Evolutionary conservation across 2,888 invertebrate species (phyloP), one percentile per base, ranked within the genome.

Genomic region (Hypena proboscidalis): DNA sequence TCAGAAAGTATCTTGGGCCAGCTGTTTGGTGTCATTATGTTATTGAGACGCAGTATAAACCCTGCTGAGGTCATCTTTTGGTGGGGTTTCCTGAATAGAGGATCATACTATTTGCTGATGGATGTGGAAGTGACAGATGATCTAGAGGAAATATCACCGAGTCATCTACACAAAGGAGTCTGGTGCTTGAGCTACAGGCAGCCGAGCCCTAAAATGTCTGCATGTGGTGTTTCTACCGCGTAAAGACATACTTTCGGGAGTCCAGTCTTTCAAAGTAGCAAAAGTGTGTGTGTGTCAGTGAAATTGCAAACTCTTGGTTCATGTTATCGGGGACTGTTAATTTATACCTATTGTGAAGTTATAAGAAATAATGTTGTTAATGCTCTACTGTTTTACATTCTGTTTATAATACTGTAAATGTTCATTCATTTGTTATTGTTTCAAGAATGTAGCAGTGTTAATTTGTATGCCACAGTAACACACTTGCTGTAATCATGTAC

Each of bases 401-500:
- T 31, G 13, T 27, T 57, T 55, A 44, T 60, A 42, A 32, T 48
- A 29, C 37, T 59, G 37, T 54, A 47, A 62, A 56, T 58, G 37
- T 55, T 58, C 33, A 48, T 51, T 59, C 46, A 37, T 30, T 55
- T 59, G 43, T 42, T 58, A 42, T 54, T 66, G 47, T 44, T 44
- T 34, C 37, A 13, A 38, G 41, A 47, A 37, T 50, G 37, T 58
- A 51, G 37, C 55, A 60, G 54, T 38, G 52, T 65, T 71, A 72
- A 73, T 48, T 47, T 70, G 67, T 78, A 75, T 80, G 79, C 81
- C 74, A 61, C 70, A 75, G 75, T 76, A 74, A 80, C 81, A 65
- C 63, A 58, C 59, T 49, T 81, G 79, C 82, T 83, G 77, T 77
- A 70, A 70, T 67, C 47, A 73, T 75, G 72, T 81, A 78, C 76